Conservation (phyloP, 2,888 invertebrate genomes). For the Archips xylosteana region DNA sequence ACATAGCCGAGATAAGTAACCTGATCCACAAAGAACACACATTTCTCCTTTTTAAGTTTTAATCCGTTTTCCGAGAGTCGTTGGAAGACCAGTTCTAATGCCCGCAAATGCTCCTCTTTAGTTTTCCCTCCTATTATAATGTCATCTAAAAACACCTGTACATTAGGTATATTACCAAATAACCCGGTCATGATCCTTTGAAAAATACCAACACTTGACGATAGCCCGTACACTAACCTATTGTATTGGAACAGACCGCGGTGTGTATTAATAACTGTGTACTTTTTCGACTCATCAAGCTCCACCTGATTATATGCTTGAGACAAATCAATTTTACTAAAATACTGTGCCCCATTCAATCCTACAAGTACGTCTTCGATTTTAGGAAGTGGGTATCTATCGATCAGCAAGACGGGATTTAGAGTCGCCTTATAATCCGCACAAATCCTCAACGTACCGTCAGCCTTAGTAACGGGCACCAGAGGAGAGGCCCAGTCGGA, state of each 20-base stretch:
- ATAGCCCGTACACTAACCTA: constrained; percentile 22
- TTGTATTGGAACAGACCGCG: constrained; percentile 24
- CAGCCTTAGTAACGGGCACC: constrained; percentile 12
- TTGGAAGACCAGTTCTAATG: constrained; percentile 5
- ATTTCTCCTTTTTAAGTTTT: constrained; percentile 21
- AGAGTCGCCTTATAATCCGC: constrained; percentile 35
- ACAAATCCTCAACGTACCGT: constrained; percentile 22
- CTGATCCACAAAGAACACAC: background rate
- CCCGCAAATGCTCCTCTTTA: background rate
- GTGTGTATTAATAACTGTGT: constrained; percentile 26
- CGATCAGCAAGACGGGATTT: constrained; percentile 8
- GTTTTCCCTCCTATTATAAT: background rate
- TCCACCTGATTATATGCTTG: constrained; percentile 30
- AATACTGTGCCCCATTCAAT: constrained; percentile 20
- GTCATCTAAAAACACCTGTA: constrained; percentile 12
- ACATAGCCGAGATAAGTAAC: constrained; percentile 10
- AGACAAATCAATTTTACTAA: constrained; percentile 31
- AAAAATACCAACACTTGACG: constrained; percentile 21
- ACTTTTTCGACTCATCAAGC: constrained; percentile 8
- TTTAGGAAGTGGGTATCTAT: constrained; percentile 27
- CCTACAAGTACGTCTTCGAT: constrained; percentile 22
- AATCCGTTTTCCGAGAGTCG: background rate
- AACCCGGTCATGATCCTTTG: constrained; percentile 15
- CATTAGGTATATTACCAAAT: constrained; percentile 2
- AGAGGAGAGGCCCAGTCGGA: constrained; percentile 35